A percentile compares a stretch with the other conserved stretches of the same genome.
Conservation (phyloP, 2,888 invertebrate genomes). For the Dastarcus helophoroides region DNA sequence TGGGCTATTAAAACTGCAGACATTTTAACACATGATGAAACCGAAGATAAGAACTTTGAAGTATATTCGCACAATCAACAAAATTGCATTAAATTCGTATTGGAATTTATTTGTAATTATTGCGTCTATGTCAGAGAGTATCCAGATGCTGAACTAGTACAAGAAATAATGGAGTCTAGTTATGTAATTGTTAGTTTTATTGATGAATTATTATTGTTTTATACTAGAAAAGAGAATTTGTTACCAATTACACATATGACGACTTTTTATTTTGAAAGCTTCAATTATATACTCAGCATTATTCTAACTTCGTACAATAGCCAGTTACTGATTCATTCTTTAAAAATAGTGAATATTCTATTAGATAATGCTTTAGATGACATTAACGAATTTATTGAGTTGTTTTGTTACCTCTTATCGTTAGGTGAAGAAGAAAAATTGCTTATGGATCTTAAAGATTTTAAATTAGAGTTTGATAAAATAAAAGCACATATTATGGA, state of each 20-base stretch:
- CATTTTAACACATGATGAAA: constrained; percentile 13
- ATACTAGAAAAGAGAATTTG: constrained; percentile 21
- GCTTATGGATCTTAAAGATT: too few species aligned
- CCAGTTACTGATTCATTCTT: constrained; percentile 18
- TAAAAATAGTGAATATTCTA: constrained; percentile 19
- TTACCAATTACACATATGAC: constrained; percentile 23
- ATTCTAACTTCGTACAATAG: constrained; percentile 18
- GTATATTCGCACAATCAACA: constrained; percentile 20
- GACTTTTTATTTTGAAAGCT: constrained; percentile 22
- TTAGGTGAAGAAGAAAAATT: too few species aligned
- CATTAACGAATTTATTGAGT: constrained; percentile 17
- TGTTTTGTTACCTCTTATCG: too few species aligned
- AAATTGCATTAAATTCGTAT: constrained; percentile 18
- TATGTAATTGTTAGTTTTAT: constrained; percentile 17
- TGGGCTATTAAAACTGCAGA: constrained; percentile 19
- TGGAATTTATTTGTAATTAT: constrained; percentile 25
- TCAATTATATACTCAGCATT: constrained; percentile 21
- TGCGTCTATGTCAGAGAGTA: constrained; percentile 19
- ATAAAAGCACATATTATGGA: too few species aligned
- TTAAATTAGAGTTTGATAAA: too few species aligned
- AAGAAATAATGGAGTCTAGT: constrained; percentile 11
- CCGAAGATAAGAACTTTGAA: constrained; percentile 18
- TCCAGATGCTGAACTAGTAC: constrained; percentile 6
- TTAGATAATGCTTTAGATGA: constrained; percentile 17
- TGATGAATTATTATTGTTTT: constrained; percentile 20